Evolutionary conservation across 2,888 invertebrate genomes (phyloP), one percentile per base, ranked within the genome.

Genomic region (Andrena praecox): DNA sequence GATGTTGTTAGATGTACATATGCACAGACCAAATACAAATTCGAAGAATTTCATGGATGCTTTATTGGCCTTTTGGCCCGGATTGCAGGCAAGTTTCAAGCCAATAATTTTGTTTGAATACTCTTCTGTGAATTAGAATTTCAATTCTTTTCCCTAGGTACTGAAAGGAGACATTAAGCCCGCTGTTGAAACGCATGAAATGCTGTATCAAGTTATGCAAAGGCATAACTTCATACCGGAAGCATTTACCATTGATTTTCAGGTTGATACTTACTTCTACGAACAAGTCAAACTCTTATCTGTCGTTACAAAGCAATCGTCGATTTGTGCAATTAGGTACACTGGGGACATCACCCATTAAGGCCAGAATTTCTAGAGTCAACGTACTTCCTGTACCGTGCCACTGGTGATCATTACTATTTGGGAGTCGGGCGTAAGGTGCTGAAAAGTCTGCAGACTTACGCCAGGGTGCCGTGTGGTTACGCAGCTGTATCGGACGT

Each of bases 111-210:
- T 42, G 12, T 10, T 12, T 20, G 2, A 50, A 33, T 50, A 54
- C 16, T 50, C 12, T 50, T 1, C 7, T 20, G n/a, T 52, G 24
- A n/a, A 8, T 75, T 59, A 42, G 10, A 1, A 63, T 12, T 73
- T 29, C 64, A 16, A 67, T 66, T 64, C n/a, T n/a, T 50, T 59
- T 6, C 27, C 74, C 56, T 86, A 96, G 96, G 96, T 97, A 4
- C 92, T 97, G 62, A 96, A 96, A 90, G 99, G 99, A 0, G 99
- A 99, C 93, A 96, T 99, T 12, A 97, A 98, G 91, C 98, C 99
- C 8, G 99, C 99, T 0, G 98, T 99, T n/a, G 99, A 99, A 95
- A 99, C 99, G 0, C 99, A 99, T 93, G 99, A 99, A 94, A 99
- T 99, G 98, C 95, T 99, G 2, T 99, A 99, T 94, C 99, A 99